Percentiles rank a stretch among this genome's conserved stretches.
Evolutionary conservation across 1,140 invertebrate species (phyloP).

Genomic region (Pogonognathellus flavescens): DNA sequence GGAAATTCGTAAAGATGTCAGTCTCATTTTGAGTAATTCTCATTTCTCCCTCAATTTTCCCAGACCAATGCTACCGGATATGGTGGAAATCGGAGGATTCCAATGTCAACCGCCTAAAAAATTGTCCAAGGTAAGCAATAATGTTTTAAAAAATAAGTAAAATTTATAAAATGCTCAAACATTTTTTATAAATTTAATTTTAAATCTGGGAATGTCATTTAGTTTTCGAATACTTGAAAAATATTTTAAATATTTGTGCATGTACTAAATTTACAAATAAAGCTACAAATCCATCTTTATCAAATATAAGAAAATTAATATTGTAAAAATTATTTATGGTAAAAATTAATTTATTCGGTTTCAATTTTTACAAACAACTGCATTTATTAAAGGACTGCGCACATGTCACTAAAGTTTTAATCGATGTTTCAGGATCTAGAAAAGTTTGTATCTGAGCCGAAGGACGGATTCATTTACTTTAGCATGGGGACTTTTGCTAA

Average conservation of each 20-base stretch:
- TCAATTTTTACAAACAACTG: no score
- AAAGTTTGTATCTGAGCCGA: constrained; percentile 68
- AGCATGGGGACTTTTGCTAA: constrained; percentile 75
- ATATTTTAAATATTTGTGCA: neutral
- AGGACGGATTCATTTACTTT: constrained; percentile 75
- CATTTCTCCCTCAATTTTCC: constrained; percentile 48
- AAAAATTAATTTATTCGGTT: no score
- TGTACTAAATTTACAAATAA: neutral
- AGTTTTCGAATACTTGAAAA: no score
- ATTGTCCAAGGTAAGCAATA: constrained; percentile 23
- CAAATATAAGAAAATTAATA: neutral
- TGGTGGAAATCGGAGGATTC: constrained; percentile 58
- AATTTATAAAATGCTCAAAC: no score
- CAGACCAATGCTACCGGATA: constrained; percentile 51
- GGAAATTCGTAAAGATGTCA: constrained; percentile 54
- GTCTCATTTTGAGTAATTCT: constrained; percentile 46
- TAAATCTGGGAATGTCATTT: no score
- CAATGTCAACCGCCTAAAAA: constrained; percentile 51
- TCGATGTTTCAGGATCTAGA: constrained; percentile 57
- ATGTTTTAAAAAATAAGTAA: no score
- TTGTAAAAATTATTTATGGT: no score
- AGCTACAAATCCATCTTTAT: neutral
- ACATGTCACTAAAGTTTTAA: neutral
- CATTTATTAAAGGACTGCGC: no score
- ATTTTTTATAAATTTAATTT: no score